Evolutionary conservation across 2,797 vertebrate species (phyloP).

Genomic region (Pantherophis alleghaniensis): DNA sequence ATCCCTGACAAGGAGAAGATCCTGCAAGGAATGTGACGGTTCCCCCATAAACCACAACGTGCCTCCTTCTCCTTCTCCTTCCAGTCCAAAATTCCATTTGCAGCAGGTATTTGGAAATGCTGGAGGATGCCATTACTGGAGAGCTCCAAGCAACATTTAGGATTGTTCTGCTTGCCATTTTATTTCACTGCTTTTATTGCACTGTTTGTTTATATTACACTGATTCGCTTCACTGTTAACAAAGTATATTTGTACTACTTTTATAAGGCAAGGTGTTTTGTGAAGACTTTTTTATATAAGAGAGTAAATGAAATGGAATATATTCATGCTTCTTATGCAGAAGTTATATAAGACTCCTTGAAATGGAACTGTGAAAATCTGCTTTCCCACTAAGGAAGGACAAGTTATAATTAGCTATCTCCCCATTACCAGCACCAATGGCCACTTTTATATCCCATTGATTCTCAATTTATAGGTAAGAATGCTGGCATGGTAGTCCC

Average conservation of each 20-base stretch:
- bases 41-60: neutral
- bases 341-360: neutral
- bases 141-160: neutral
- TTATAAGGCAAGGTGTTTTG: neutral
- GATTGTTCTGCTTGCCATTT: neutral
- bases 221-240: neutral
- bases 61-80: neutral
- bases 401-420: neutral
- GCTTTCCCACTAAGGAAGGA: neutral
- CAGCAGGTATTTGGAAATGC: neutral
- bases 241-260: neutral
- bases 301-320: neutral
- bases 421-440: neutral
- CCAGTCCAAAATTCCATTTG: neutral
- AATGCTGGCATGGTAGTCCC: neutral
- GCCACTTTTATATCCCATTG: neutral
- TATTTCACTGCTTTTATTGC: neutral
- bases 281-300: neutral
- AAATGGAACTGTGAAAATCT: neutral
- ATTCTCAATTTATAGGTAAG: neutral
- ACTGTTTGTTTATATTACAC: neutral
- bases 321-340: neutral
- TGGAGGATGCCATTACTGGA: neutral
- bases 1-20: neutral
- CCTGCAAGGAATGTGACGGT: neutral